A percentile compares a stretch with the other conserved stretches of the same genome.
phyloP scores from a whole-genome alignment of 2,113 vertebrate species.

The Ptychochromis oligacanthus region DNA sequence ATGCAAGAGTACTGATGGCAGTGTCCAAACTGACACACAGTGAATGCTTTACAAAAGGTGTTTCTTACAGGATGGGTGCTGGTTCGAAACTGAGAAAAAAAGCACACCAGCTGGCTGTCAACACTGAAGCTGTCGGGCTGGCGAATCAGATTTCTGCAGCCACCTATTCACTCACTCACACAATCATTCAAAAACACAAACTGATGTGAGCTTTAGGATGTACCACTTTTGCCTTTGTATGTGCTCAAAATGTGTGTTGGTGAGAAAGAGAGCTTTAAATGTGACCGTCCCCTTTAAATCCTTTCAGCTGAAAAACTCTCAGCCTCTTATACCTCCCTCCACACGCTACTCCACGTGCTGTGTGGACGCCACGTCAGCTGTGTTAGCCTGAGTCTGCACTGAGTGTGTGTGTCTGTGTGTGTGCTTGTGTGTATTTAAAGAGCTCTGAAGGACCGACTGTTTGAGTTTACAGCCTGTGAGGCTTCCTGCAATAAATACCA shows the following conservation, averaged over 20 bases:
- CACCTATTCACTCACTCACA: neutral
- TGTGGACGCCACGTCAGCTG: conserved; percentile 66
- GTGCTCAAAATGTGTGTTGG: neutral
- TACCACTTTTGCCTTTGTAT: neutral
- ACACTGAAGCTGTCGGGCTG: neutral
- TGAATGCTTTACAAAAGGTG: neutral
- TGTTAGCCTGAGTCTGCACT: conserved; percentile 24
- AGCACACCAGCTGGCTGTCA: neutral
- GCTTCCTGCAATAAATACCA: conserved; percentile 38
- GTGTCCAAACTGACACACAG: neutral
- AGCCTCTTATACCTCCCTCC: neutral
- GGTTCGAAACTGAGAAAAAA: neutral
- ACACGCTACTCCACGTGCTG: conserved; percentile 39
- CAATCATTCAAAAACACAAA: neutral
- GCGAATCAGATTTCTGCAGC: neutral
- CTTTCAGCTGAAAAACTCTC: conserved; percentile 31
- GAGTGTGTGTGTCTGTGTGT: neutral
- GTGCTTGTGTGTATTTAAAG: conserved; percentile 18
- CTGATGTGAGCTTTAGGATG: neutral
- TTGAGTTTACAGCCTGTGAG: conserved; percentile 14
- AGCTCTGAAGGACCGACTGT: conserved; percentile 14
- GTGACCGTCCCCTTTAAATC: conserved; percentile 40
- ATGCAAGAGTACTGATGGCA: neutral
- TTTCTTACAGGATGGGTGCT: neutral
- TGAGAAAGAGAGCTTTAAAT: neutral